These are phyloP conservation scores for Coreius guichenoti DNA, from an alignment of 2,797 vertebrate species.

Conservation along the genomic window DNA sequence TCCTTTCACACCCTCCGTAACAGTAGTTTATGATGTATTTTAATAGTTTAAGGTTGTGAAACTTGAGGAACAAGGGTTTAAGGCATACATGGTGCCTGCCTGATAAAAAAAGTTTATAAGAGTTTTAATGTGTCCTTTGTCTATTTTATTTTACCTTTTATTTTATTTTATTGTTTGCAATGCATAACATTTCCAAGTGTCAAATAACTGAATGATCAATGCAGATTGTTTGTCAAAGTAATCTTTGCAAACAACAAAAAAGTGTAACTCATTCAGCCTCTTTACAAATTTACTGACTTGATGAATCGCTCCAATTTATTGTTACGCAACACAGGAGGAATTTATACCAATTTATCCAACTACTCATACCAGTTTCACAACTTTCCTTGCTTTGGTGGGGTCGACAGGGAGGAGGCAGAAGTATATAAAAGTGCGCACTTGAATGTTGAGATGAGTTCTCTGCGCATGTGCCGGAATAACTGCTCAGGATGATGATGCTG, in stretches of 20 bases:
- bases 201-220: not conserved
- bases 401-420: no score
- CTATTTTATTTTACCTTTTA: not conserved
- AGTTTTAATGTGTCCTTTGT: not conserved
- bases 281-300: not conserved
- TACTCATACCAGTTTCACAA: no score
- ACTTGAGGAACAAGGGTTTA: not conserved
- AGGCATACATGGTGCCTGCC: no score
- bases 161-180: not conserved
- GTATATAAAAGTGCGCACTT: no score
- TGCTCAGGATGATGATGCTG: no score
- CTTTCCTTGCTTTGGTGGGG: no score
- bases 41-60: not conserved
- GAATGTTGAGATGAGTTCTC: no score
- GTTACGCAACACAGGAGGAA: not conserved
- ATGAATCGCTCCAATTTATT: not conserved
- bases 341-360: no score
- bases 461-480: no score
- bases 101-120: not conserved
- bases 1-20: not conserved
- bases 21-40: not conserved
- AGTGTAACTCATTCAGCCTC: not conserved
- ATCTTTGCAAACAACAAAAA: not conserved
- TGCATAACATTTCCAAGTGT: no score
- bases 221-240: not conserved